phyloP scores from a whole-genome alignment of 2,113 vertebrate species.

The Bos indicus region DNA sequence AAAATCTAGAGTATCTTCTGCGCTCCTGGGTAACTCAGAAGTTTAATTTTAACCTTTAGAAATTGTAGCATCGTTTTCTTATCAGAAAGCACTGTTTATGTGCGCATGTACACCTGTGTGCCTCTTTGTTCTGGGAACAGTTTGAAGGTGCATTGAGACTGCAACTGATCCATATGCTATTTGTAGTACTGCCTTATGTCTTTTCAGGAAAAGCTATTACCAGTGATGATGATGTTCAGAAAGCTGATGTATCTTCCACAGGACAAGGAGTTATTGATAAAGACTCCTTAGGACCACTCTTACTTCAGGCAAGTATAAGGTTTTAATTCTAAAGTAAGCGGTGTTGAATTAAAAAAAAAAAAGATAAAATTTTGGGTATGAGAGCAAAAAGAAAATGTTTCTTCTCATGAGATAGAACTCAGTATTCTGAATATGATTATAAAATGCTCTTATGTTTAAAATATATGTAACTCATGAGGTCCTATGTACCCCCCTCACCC shows the following conservation, averaged over 20 bases:
- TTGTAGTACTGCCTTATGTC: conserved; percentile 29
- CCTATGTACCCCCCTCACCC: neutral
- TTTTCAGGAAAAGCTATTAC: conserved; percentile 91
- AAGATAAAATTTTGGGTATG: neutral
- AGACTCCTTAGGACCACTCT: conserved; percentile 95
- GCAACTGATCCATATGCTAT: neutral
- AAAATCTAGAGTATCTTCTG: neutral
- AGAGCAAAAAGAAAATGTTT: neutral
- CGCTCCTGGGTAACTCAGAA: neutral
- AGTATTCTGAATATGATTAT: neutral
- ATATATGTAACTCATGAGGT: neutral
- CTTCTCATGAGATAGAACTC: neutral
- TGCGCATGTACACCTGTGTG: neutral
- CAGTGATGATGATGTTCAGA: conserved; percentile 96
- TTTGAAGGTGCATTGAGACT: neutral
- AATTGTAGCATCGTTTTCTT: neutral
- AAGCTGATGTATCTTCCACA: conserved; percentile 98
- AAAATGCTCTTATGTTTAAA: neutral
- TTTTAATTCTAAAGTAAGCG: neutral
- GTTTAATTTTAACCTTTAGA: neutral
- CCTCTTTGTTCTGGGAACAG: neutral
- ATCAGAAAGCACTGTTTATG: neutral
- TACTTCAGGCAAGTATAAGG: conserved; percentile 89
- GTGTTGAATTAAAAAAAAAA: neutral
- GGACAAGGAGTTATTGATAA: conserved; percentile 99